Conservation (phyloP, 1,140 invertebrate species). For the Ctenoplectra terminalis region DNA sequence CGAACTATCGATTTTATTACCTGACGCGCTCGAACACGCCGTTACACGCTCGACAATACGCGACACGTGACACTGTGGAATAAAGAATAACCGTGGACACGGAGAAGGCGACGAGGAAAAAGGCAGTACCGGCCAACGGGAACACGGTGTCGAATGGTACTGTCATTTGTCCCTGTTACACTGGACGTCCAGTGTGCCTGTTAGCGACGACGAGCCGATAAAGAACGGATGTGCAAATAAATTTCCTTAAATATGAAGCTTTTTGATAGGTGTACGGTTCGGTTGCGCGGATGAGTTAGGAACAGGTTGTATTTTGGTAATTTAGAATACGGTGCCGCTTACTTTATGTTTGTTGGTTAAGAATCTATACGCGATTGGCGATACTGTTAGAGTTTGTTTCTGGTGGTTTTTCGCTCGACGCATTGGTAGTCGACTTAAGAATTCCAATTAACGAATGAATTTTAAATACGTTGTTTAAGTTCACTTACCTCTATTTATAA, state of each 20-base stretch:
- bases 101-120: background rate
- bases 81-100: slow-evolving; percentile 42
- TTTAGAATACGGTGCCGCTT: too few relatives aligned
- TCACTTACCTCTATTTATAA: too few relatives aligned
- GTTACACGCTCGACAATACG: slow-evolving; percentile 42
- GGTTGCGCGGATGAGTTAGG: too few relatives aligned
- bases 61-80: slow-evolving; percentile 44
- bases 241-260: background rate
- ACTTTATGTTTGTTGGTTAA: too few relatives aligned
- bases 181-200: background rate
- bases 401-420: too few relatives aligned
- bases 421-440: too few relatives aligned
- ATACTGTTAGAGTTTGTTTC: too few relatives aligned
- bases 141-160: slow-evolving; percentile 35
- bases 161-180: slow-evolving; percentile 35
- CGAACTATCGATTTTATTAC: slow-evolving; percentile 46
- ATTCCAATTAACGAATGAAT: too few relatives aligned
- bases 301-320: too few relatives aligned
- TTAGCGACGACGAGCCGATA: background rate
- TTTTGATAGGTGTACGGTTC: too few relatives aligned
- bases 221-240: slow-evolving; percentile 4
- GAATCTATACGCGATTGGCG: too few relatives aligned
- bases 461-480: too few relatives aligned
- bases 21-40: slow-evolving; percentile 17
- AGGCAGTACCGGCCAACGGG: background rate